Evolutionary conservation across 2,113 vertebrate species (phyloP), one percentile per base, ranked within the genome.

Genomic region (Pyxicephalus adspersus): DNA sequence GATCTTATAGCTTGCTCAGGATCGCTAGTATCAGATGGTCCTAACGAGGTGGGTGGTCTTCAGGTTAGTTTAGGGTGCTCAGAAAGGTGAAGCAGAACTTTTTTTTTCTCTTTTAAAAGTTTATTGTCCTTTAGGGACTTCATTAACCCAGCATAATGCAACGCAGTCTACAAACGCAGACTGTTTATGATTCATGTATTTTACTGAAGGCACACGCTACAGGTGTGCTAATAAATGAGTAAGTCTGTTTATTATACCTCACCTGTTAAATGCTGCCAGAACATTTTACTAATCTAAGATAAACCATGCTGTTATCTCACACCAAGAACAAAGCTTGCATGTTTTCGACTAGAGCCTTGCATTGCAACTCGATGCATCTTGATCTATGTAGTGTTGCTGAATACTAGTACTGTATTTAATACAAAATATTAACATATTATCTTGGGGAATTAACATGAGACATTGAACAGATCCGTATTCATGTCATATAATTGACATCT

Each of bases 221-320:
- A 26, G 18, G 31, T 26, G 74, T 76, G 60, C 45, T 31, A 45
- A 54, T 77, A 65, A 64, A 64, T 51, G 60, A 31, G 50, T 28
- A 77, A 55, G 61, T 9, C 23, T 61, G 73, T 76, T 76, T 65
- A 77, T 77, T 66, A 15, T 31, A 3, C 45, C 29, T 77, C 63
- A 29, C 76, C 63, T 55, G 19, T 16, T 13, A 7, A 45, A 17
- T 15, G 22, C 22, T 70, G 76, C 76, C 76, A 66, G 64, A 19
- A 55, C 61, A 77, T 77, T 77, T 65, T 77, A 31, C 76, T 54
- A 54, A 55, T 54, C 45, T 85, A 88, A 93, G 91, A 93, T 94
- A 95, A 95, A 94, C 93, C 63, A n/a, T 77, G 63, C 23, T 17
- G 23, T 65, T 77, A 77, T 91, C 85, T 86, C 81, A 87, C 26